Percentiles rank a stretch among this genome's conserved stretches.
These are phyloP conservation scores for Drosophila yakuba DNA, from an alignment of 1,140 invertebrate genomes.

Conservation along the genomic window DNA sequence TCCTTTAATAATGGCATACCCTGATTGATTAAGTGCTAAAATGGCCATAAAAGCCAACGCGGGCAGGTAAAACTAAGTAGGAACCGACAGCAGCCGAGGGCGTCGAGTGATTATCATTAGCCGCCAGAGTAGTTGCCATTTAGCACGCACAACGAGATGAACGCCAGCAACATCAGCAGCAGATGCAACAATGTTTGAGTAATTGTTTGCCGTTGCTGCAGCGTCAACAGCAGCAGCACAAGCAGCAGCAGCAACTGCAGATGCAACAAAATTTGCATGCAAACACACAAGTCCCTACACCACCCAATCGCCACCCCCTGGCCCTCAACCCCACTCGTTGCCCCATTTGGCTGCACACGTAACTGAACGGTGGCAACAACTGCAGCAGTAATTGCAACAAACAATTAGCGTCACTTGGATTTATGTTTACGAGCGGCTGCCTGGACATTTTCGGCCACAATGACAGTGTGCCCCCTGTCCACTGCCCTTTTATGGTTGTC, in stretches of 20 bases:
- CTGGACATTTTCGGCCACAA: conserved; percentile 56
- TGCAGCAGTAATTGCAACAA: conserved; percentile 81
- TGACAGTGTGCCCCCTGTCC: conserved; percentile 14
- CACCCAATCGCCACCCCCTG: background rate
- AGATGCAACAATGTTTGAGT: conserved; percentile 78
- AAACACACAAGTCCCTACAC: conserved; percentile 25
- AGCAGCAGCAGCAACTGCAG: conserved; percentile 39
- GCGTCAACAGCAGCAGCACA: conserved; percentile 42
- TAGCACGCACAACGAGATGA: conserved; percentile 72
- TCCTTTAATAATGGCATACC: background rate
- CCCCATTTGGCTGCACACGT: conserved; percentile 53
- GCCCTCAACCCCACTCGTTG: background rate
- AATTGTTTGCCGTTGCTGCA: conserved; percentile 72
- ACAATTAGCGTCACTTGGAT: conserved; percentile 81
- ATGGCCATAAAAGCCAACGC: conserved; percentile 1
- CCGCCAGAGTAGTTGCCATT: conserved; percentile 73
- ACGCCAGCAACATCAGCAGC: conserved; percentile 28
- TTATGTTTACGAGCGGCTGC: conserved; percentile 75
- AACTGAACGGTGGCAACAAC: conserved; percentile 60
- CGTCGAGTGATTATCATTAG: conserved; percentile 78
- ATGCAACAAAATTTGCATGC: conserved; percentile 77
- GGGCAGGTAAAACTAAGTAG: conserved; percentile 24
- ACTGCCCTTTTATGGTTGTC: conserved; percentile 25
- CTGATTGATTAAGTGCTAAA: conserved; percentile 38
- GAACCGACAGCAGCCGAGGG: conserved; percentile 29